A percentile compares a stretch with the other conserved stretches of the same genome.
Evolutionary conservation across 2,888 invertebrate species (phyloP).

Genomic region (Leucophenga montana): DNA sequence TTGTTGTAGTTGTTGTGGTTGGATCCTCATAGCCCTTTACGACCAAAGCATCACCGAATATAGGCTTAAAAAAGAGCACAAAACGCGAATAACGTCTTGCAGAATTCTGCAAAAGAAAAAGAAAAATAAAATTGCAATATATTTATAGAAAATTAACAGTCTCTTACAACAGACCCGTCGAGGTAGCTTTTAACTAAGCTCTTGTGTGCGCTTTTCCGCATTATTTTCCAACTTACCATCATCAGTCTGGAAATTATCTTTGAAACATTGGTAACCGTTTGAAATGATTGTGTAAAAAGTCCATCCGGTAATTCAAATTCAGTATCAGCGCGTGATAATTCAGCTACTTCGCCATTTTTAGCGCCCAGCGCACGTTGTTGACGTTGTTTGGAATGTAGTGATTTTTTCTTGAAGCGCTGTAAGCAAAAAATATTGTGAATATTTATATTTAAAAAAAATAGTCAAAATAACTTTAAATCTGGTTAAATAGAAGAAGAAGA

Average conservation of each 20-base stretch:
- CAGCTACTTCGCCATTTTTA: conserved; percentile 73
- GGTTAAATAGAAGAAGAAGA: too few relatives aligned
- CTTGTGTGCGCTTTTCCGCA: conserved; percentile 21
- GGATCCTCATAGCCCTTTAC: conserved; percentile 80
- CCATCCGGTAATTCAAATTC: conserved; percentile 77
- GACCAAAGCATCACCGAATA: conserved; percentile 82
- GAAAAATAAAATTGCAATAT: conserved; percentile 20
- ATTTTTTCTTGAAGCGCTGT: background rate
- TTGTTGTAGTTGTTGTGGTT: conserved; percentile 59
- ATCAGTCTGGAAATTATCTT: conserved; percentile 77
- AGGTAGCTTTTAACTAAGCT: conserved; percentile 2
- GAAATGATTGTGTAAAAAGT: conserved; percentile 77
- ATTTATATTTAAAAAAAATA: background rate
- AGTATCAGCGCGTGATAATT: conserved; percentile 75
- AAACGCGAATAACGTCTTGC: conserved; percentile 83
- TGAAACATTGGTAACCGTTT: conserved; percentile 76
- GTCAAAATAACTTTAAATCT: background rate
- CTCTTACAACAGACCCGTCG: background rate
- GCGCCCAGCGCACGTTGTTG: conserved; percentile 53
- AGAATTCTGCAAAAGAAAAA: conserved; percentile 79
- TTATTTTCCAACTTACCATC: conserved; percentile 75
- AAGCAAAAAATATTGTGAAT: conserved; percentile 13
- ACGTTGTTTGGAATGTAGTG: conserved; percentile 28
- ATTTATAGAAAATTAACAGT: background rate
- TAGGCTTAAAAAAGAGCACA: conserved; percentile 82